Percentiles rank a stretch among this genome's conserved stretches.
Evolutionary conservation across 2,888 invertebrate species (phyloP).

Genomic region (Harpagoxenus sublaevis): DNA sequence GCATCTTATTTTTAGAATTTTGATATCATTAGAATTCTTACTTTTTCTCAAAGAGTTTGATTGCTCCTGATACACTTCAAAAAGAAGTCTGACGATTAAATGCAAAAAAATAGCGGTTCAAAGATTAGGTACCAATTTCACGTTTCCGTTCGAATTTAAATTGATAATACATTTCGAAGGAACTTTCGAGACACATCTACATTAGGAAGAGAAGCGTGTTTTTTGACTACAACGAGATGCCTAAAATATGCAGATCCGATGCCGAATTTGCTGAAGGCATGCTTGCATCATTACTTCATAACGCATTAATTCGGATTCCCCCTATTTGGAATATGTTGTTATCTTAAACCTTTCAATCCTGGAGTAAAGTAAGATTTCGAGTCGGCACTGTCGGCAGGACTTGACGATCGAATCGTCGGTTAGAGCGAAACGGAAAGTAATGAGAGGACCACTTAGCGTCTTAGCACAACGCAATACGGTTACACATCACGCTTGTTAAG

Average conservation of each 20-base stretch:
- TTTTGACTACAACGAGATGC: neutral
- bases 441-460: constrained; percentile 41
- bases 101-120: neutral
- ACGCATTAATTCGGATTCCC: constrained; percentile 5
- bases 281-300: constrained; percentile 27
- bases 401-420: constrained; percentile 8
- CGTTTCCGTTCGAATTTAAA: constrained; percentile 1
- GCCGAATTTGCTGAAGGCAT: neutral
- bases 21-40: neutral
- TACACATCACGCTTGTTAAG: constrained; percentile 55
- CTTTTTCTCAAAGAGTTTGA: neutral
- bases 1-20: neutral
- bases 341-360: constrained; percentile 25
- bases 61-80: neutral
- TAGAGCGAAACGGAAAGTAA: constrained; percentile 40
- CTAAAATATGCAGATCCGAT: constrained; percentile 9
- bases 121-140: neutral
- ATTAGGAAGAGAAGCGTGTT: neutral
- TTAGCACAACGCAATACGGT: constrained; percentile 34
- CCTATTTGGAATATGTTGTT: constrained; percentile 6
- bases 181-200: neutral
- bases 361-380: constrained; percentile 4
- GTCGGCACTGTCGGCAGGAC: neutral
- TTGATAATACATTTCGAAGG: neutral
- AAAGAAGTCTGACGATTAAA: neutral